Base-by-base conservation (phyloP, 2,113 vertebrate species). In the Nanorana parkeri region DNA sequence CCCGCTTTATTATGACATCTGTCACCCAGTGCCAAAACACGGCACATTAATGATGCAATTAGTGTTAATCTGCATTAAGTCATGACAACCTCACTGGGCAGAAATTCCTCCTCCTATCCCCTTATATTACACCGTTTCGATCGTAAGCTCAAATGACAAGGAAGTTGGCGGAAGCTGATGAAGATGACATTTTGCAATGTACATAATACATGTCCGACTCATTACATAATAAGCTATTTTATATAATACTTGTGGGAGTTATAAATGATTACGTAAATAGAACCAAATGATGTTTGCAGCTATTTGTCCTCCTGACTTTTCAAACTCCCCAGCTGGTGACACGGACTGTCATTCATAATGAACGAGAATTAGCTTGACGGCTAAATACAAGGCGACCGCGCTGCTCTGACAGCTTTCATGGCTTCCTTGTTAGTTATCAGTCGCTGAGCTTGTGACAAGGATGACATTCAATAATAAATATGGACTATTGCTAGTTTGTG, bases 1-100 rank as follows among this genome's bases (percentile, higher is more conserved):
- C 51, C 63, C 52, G 24, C 51, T 82, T 67, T 82, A 75, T 82
- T 82, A 82, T 82, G 80, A 82, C 80, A 82, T 63, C 71, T 82
- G 80, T 75, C 80, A 82, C 23, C 63, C 63, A 68, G 36, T 64
- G 29, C 61, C 63, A 76, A 47, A 68, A 82, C 28, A 68, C 52
- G 51, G 58, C 23, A 24, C 29, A n/a, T 67, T 76, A 75, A 82
- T 66, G 26, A 54, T n/a, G 51, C 36, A 68, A 82, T 60, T 82
- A 68, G 72, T 24, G 54, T 76, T 82, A 82, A 76, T 66, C 72
- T 81, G 60, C 17, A 23, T 63, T 65, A 52, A 66, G 65, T 74
- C 68, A 74, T 4, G 29, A n/a, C 60, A 81, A 71, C 36, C 54
- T 41, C 16, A 61, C 24, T 66, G 29, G 24, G 80, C 28, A 74